A percentile compares a stretch with the other conserved stretches of the same genome.
Evolutionary conservation across 2,888 invertebrate species (phyloP).

Genomic region (Polia nebulosa): DNA sequence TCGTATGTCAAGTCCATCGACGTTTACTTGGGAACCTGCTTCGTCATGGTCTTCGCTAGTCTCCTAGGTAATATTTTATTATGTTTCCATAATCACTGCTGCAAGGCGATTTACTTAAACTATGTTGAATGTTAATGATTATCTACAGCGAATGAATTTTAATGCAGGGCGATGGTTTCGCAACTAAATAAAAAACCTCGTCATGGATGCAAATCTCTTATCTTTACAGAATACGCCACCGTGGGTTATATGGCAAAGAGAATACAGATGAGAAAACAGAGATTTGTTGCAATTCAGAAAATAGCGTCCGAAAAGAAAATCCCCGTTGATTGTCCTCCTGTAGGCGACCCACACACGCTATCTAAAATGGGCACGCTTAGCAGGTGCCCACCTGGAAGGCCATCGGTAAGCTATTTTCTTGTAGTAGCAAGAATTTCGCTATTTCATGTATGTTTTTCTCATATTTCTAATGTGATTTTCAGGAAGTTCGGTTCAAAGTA

Average conservation of each 20-base stretch:
- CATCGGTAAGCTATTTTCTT: slow-evolving; percentile 83
- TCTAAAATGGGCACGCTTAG: slow-evolving; percentile 95
- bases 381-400: slow-evolving; percentile 89
- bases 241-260: slow-evolving; percentile 99
- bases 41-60: slow-evolving; percentile 99
- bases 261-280: slow-evolving; percentile 98
- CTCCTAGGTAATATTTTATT: slow-evolving; percentile 94
- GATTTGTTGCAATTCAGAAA: slow-evolving; percentile 97
- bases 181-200: slow-evolving; percentile 17
- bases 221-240: slow-evolving; percentile 97
- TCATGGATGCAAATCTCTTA: slow-evolving; percentile 67
- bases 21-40: slow-evolving; percentile 99
- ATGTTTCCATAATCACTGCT: slow-evolving; percentile 52
- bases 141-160: slow-evolving; percentile 55
- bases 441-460: neutral
- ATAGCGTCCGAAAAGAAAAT: slow-evolving; percentile 98
- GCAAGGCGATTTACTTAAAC: slow-evolving; percentile 52
- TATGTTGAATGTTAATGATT: slow-evolving; percentile 28
- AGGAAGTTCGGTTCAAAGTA: slow-evolving; percentile 99
- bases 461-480: slow-evolving; percentile 76
- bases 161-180: slow-evolving; percentile 28
- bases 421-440: slow-evolving; percentile 1
- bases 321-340: slow-evolving; percentile 94
- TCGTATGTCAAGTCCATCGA: slow-evolving; percentile 99
- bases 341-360: slow-evolving; percentile 93